phyloP scores from a whole-genome alignment of 1,140 invertebrate species.

The Leptinotarsa undecemlineata region DNA sequence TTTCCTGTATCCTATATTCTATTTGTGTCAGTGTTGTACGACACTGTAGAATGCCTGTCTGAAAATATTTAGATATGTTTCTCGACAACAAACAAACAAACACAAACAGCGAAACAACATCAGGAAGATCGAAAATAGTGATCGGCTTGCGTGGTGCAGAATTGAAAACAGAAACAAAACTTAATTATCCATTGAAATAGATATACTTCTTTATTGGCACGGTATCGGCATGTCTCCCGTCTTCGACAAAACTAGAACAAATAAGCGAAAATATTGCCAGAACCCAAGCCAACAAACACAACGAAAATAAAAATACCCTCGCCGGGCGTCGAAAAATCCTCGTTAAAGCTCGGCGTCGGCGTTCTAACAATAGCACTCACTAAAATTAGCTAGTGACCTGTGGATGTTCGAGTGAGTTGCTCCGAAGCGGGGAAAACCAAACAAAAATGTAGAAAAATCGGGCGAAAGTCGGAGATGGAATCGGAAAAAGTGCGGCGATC shows the following conservation, averaged over 20 bases:
- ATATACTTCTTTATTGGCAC: constrained; percentile 10
- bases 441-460: constrained; percentile 16
- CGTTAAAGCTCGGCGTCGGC: too few relatives aligned
- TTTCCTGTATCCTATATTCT: too few relatives aligned
- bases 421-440: constrained; percentile 18
- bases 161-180: background rate
- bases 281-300: constrained; percentile 26
- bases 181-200: background rate
- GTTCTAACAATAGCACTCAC: constrained; percentile 30
- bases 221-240: background rate
- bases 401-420: constrained; percentile 31
- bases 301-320: constrained; percentile 21
- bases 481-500: constrained; percentile 19
- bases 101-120: background rate
- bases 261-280: constrained; percentile 19
- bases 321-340: background rate
- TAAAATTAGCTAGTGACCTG: constrained; percentile 43
- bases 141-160: background rate
- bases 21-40: too few relatives aligned
- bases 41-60: too few relatives aligned
- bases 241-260: constrained; percentile 20
- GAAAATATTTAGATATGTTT: too few relatives aligned
- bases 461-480: constrained; percentile 27
- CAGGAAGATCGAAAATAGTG: background rate
- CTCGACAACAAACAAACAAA: too few relatives aligned